Conservation (phyloP, 2,888 invertebrate species). For the Penaeus monodon region DNA sequence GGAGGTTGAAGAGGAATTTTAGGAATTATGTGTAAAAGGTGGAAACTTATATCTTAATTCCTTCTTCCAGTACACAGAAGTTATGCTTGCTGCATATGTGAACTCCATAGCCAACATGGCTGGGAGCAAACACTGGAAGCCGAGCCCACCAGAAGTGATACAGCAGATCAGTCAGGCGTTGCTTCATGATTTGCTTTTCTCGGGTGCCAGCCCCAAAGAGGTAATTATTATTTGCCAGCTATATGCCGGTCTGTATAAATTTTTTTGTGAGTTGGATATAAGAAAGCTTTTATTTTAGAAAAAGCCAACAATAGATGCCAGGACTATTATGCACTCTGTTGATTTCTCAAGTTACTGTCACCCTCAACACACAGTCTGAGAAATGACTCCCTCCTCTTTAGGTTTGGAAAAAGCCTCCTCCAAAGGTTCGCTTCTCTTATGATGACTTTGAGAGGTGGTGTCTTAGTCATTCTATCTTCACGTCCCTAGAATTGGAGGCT, state of each 20-base stretch:
- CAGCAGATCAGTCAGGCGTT: constrained; percentile 13
- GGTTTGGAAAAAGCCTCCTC: constrained; percentile 46
- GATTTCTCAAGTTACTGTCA: background rate
- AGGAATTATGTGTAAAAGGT: background rate
- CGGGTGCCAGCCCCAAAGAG: constrained; percentile 33
- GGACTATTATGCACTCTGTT: background rate
- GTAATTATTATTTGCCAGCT: constrained; percentile 5
- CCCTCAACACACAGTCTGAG: no score
- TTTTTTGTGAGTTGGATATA: background rate
- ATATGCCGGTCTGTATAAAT: no score
- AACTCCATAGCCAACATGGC: background rate
- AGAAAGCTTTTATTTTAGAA: constrained; percentile 4
- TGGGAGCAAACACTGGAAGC: constrained; percentile 23
- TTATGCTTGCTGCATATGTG: constrained; percentile 27
- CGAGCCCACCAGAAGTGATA: background rate
- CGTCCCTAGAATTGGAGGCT: constrained; percentile 38
- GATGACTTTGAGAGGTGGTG: constrained; percentile 43
- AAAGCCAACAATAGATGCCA: background rate
- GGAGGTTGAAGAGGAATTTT: background rate
- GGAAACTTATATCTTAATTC: background rate
- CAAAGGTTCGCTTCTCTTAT: constrained; percentile 28
- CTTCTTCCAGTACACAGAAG: constrained; percentile 40
- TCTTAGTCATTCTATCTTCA: constrained; percentile 37
- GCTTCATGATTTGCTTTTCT: constrained; percentile 37
- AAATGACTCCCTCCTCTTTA: background rate